These are phyloP conservation scores for Platycercus adscitus DNA, from an alignment of 2,113 vertebrate genomes.

Conservation along the genomic window DNA sequence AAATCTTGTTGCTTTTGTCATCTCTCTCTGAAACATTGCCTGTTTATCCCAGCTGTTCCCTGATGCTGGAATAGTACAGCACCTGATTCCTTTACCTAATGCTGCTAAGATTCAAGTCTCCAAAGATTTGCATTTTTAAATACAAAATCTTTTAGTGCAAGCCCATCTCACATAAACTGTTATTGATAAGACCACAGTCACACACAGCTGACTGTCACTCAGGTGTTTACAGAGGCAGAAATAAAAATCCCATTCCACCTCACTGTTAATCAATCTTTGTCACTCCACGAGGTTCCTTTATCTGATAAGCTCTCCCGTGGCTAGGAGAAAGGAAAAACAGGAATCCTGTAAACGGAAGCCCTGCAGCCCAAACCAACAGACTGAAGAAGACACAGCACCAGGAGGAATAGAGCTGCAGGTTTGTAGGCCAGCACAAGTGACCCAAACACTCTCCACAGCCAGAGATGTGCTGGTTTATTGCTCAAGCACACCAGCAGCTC, in stretches of 20 bases:
- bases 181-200: constrained; percentile 26
- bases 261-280: constrained; percentile 48
- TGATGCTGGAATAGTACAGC: background rate
- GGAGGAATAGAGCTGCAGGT: background rate
- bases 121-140: background rate
- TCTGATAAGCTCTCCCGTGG: background rate
- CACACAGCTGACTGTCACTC: constrained; percentile 28
- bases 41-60: background rate
- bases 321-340: background rate
- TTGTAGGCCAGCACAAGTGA: background rate
- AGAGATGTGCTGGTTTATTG: background rate
- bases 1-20: background rate
- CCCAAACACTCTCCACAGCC: accelerated
- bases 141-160: background rate
- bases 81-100: background rate
- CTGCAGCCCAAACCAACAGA: background rate
- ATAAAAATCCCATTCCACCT: constrained; percentile 35
- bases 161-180: background rate
- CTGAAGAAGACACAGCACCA: accelerated
- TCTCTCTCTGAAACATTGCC: background rate
- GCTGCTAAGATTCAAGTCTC: background rate
- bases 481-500: background rate
- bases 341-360: background rate
- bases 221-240: constrained; percentile 28
- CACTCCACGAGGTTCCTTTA: constrained; percentile 13